Conservation (phyloP, 2,113 vertebrate species). For the Calyptomena viridis region DNA sequence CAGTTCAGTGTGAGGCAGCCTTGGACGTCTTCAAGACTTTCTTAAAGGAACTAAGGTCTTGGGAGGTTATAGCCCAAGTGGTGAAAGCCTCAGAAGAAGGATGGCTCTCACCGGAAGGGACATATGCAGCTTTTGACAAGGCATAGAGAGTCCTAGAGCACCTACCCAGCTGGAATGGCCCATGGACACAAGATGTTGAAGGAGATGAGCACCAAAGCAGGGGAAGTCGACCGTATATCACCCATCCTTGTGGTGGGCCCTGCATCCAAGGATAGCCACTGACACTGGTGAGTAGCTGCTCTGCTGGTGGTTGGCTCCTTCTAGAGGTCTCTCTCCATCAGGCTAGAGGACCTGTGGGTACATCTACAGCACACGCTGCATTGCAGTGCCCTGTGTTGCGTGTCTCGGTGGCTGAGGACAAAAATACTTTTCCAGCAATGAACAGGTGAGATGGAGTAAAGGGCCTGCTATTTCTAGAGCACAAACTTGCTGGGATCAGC, state of each 20-base stretch:
- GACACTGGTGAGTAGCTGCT: not conserved
- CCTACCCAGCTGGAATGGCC: not conserved
- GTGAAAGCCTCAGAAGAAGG: not conserved
- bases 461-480: not conserved
- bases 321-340: not conserved
- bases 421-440: not conserved
- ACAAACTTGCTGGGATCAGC: not conserved
- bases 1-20: not conserved
- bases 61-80: not conserved
- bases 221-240: not conserved
- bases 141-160: not conserved
- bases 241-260: not conserved
- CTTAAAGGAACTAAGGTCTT: not conserved
- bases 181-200: not conserved
- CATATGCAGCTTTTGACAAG: not conserved
- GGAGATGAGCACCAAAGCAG: not conserved
- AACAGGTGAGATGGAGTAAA: not conserved
- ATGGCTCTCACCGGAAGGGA: not conserved
- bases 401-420: not conserved
- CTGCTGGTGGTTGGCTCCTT: not conserved
- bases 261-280: not conserved
- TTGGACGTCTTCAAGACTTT: not conserved
- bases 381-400: fast-evolving
- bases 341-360: not conserved
- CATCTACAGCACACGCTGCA: not conserved